A percentile compares a stretch with the other conserved stretches of the same genome.
Conservation (phyloP, 2,113 vertebrate species). For the Dolichotis patagonum region DNA sequence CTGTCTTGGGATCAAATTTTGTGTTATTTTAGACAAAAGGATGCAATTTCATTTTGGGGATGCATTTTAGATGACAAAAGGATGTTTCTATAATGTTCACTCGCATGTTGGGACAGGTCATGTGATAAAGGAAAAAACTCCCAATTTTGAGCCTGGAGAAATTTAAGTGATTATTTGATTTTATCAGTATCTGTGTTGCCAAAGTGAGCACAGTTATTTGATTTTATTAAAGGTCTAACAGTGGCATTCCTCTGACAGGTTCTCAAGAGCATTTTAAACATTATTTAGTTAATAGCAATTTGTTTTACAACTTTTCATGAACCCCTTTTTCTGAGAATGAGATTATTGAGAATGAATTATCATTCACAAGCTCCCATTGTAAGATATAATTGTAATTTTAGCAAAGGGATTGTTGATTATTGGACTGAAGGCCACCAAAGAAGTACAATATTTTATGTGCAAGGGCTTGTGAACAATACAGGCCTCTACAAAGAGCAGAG, state of each 20-base stretch:
- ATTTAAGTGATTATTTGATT: constrained; percentile 59
- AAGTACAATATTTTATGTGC: background rate
- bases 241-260: constrained; percentile 44
- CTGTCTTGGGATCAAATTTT: constrained; percentile 1
- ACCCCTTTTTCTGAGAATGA: constrained; percentile 53
- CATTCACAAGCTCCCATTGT: background rate
- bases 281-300: constrained; percentile 46
- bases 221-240: constrained; percentile 39
- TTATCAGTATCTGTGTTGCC: background rate
- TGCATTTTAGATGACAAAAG: constrained; percentile 54
- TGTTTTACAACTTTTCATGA: constrained; percentile 58
- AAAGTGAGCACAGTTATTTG: background rate
- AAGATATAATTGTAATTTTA: constrained; percentile 38
- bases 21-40: constrained; percentile 9
- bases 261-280: constrained; percentile 59
- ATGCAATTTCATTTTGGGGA: constrained; percentile 52
- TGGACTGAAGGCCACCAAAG: background rate
- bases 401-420: constrained; percentile 42
- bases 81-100: constrained; percentile 41
- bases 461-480: background rate
- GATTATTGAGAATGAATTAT: constrained; percentile 51
- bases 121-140: background rate
- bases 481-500: background rate
- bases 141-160: constrained; percentile 58
- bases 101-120: constrained; percentile 26